phyloP scores from a whole-genome alignment of 2,888 invertebrate genomes.

The Raillietiella orientalis region DNA sequence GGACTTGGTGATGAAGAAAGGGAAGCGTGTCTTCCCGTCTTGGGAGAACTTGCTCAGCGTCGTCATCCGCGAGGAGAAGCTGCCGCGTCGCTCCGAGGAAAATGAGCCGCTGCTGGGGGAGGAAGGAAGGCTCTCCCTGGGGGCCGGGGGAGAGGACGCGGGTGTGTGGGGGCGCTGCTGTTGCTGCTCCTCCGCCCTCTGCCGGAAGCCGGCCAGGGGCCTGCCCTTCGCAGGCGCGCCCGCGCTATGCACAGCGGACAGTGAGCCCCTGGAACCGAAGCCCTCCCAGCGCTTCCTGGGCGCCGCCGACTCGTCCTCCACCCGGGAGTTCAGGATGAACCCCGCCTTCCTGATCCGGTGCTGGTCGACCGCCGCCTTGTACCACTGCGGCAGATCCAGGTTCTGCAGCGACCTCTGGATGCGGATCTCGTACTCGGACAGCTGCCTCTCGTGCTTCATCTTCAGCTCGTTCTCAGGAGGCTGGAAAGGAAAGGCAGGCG shows the following conservation, averaged over 20 bases:
- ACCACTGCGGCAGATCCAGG: slow-evolving; percentile 85
- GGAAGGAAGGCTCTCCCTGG: too few relatives aligned
- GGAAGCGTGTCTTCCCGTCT: too few relatives aligned
- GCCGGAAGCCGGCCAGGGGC: slow-evolving; percentile 30
- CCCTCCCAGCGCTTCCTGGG: slow-evolving; percentile 5
- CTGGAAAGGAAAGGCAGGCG: slow-evolving; percentile 19
- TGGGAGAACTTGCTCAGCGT: too few relatives aligned
- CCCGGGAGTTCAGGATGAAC: slow-evolving; percentile 18
- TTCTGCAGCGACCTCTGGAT: slow-evolving; percentile 75
- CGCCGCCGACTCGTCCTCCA: slow-evolving; percentile 33
- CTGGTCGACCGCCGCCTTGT: slow-evolving; percentile 15
- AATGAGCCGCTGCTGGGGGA: too few relatives aligned
- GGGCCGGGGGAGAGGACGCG: slow-evolving; percentile 4
- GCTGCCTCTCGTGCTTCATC: slow-evolving; percentile 33
- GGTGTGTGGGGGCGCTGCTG: slow-evolving; percentile 6
- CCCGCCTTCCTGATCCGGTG: slow-evolving; percentile 4
- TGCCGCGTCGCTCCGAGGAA: too few relatives aligned
- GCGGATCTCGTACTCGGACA: slow-evolving; percentile 75
- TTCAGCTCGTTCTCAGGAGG: slow-evolving; percentile 80
- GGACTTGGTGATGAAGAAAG: too few relatives aligned
- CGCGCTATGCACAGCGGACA: slow-evolving; percentile 4
- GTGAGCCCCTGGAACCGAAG: slow-evolving; percentile 6
- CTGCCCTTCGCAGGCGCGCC: background rate
- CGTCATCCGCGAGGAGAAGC: too few relatives aligned
- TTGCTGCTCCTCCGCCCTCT: slow-evolving; percentile 1